Evolutionary conservation across 2,888 invertebrate species (phyloP).

Genomic region (Callyntrura guangdongensis): DNA sequence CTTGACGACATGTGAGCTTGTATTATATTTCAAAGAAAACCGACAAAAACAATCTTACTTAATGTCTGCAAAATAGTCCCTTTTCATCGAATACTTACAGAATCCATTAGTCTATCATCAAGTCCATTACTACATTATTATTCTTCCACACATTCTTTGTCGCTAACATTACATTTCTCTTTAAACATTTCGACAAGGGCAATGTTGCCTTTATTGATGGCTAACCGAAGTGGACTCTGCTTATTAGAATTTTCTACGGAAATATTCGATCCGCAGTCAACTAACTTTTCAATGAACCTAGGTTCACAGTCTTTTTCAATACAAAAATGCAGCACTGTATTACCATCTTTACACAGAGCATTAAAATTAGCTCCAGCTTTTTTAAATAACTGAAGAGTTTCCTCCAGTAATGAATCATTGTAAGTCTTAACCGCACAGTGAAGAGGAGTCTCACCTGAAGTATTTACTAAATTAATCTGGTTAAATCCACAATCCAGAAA

Average conservation of each 20-base stretch:
- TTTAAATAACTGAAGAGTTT: background rate
- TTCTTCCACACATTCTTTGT: too few species aligned
- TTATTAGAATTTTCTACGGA: background rate
- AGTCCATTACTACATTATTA: too few species aligned
- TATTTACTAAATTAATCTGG: background rate
- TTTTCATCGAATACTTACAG: too few species aligned
- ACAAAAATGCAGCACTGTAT: conserved; percentile 10
- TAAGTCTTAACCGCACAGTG: conserved; percentile 43
- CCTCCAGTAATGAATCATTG: background rate
- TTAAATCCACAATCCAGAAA: background rate
- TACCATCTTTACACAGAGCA: background rate
- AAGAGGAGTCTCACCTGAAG: background rate
- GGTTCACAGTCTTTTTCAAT: background rate
- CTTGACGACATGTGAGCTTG: too few species aligned
- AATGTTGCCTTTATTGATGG: background rate
- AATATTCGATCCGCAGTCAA: background rate
- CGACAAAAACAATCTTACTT: too few species aligned
- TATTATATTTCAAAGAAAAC: too few species aligned
- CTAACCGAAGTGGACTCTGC: background rate
- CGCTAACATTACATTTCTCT: background rate
- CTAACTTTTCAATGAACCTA: conserved; percentile 13
- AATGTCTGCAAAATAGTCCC: too few species aligned
- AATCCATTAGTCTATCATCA: too few species aligned
- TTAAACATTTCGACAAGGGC: background rate
- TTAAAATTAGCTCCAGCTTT: background rate